Evolutionary conservation across 2,113 vertebrate genomes (phyloP).

Genomic region (Psilopogon haemacephalus): DNA sequence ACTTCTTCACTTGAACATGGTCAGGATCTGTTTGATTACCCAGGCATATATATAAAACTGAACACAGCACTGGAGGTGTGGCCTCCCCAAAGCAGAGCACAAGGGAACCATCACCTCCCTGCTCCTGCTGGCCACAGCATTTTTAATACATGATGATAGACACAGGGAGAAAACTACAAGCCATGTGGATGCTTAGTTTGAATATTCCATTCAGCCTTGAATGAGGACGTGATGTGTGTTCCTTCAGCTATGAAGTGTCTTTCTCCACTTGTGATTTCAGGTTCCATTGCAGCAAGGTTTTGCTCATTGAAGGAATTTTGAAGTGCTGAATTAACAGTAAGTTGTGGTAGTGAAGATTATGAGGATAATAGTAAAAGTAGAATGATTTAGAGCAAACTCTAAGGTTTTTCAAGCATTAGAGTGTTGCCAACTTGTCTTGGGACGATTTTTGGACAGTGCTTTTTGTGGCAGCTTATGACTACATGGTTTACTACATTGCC

Average conservation of each 20-base stretch:
- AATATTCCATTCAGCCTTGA: not conserved
- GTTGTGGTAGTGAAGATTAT: not conserved
- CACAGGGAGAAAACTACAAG: not conserved
- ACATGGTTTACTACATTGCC: not conserved
- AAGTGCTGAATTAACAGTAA: not conserved
- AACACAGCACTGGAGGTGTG: too few relatives aligned
- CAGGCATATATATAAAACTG: not conserved
- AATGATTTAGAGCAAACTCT: not conserved
- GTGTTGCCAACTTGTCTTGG: not conserved
- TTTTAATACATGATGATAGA: not conserved
- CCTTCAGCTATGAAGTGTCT: not conserved
- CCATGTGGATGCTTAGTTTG: not conserved
- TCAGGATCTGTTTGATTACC: not conserved
- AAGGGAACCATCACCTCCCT: too few relatives aligned
- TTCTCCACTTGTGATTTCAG: not conserved
- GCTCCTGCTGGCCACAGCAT: too few relatives aligned
- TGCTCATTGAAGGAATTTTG: not conserved
- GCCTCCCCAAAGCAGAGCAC: too few relatives aligned
- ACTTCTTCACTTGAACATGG: not conserved
- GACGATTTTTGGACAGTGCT: not conserved
- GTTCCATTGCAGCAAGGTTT: not conserved
- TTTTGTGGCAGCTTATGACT: not conserved
- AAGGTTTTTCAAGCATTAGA: not conserved
- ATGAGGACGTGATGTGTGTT: not conserved
- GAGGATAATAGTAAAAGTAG: not conserved